Evolutionary conservation across 35 echinoderm and acorn worm species (phyloP).

Genomic region (Heliocidaris erythrogramma): DNA sequence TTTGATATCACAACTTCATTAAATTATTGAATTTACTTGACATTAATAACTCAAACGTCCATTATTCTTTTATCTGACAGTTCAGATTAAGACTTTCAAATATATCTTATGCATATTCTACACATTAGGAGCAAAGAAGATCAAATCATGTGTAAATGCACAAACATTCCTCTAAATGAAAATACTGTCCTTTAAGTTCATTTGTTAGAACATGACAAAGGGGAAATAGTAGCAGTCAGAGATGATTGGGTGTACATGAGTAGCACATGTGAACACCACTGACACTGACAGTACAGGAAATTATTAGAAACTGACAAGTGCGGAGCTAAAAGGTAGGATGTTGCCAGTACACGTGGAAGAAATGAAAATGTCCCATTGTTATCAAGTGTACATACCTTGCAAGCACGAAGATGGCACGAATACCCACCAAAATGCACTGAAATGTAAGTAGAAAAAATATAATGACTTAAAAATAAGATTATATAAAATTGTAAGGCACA

Average conservation of each 20-base stretch:
- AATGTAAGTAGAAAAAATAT: background rate
- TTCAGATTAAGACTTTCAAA: background rate
- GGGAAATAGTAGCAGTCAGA: background rate
- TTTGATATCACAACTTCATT: background rate
- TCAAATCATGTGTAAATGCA: background rate
- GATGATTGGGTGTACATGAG: background rate
- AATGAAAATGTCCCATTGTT: background rate
- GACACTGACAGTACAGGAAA: background rate
- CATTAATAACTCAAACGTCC: background rate
- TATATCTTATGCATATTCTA: background rate
- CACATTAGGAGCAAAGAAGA: background rate
- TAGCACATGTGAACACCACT: background rate
- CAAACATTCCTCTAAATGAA: background rate
- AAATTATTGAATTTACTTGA: background rate
- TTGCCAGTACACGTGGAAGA: background rate
- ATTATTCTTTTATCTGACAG: background rate
- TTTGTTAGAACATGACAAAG: background rate
- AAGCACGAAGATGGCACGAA: constrained; percentile 76
- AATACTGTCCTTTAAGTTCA: background rate
- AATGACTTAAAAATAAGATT: background rate
- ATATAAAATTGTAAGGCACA: too few species aligned
- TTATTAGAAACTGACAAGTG: background rate
- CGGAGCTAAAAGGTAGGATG: background rate
- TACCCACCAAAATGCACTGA: constrained; percentile 76
- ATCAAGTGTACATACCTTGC: constrained; percentile 66